These are phyloP conservation scores for Aphis gossypii DNA, from an alignment of 1,140 invertebrate species.

Conservation along the genomic window DNA sequence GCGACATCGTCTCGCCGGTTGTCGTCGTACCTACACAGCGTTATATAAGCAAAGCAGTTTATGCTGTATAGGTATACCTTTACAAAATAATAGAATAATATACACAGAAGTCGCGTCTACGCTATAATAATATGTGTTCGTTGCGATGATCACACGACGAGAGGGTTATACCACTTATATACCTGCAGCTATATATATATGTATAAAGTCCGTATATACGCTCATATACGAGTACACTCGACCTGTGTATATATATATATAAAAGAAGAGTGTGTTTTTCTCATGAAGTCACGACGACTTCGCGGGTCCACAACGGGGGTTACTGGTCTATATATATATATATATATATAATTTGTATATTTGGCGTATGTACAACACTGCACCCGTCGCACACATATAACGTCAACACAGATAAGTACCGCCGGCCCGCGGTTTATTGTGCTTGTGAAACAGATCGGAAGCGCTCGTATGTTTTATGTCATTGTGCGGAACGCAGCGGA, in stretches of 20 bases:
- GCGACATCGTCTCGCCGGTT: background rate
- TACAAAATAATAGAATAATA: background rate
- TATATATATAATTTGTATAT: background rate
- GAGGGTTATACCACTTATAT: background rate
- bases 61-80: background rate
- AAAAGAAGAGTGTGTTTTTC: conserved; percentile 29
- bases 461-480: conserved; percentile 49
- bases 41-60: too few species aligned
- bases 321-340: too few species aligned
- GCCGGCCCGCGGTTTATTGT: conserved; percentile 47
- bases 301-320: conserved; percentile 30
- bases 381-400: conserved; percentile 1
- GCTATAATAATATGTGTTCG: background rate
- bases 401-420: conserved; percentile 54
- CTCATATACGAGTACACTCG: background rate
- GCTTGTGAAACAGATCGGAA: conserved; percentile 57
- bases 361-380: background rate
- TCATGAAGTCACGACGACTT: conserved; percentile 41
- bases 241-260: background rate
- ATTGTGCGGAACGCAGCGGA: conserved; percentile 51
- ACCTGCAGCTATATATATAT: background rate
- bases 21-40: background rate
- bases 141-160: conserved; percentile 16
- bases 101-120: background rate
- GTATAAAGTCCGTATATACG: background rate